Evolutionary conservation across 1,140 invertebrate genomes (phyloP), one percentile per base, ranked within the genome.

Genomic region (Drosophila albomicans): DNA sequence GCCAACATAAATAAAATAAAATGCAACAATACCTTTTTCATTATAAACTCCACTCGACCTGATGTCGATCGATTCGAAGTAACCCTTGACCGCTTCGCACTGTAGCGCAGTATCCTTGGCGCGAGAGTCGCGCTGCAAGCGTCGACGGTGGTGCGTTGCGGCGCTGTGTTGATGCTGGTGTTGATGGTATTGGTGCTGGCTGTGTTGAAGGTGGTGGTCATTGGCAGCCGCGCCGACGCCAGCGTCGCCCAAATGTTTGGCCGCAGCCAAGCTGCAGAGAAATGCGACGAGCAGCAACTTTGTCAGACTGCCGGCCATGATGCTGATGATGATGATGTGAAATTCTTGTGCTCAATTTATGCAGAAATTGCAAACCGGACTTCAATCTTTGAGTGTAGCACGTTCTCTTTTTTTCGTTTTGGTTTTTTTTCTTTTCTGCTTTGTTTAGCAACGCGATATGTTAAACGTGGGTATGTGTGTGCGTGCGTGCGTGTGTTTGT

Each of bases 1-100:
- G n/a, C n/a, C n/a, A n/a, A n/a, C n/a, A n/a, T n/a, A n/a, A n/a
- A n/a, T 25, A 25, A 25, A 25, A 25, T 25, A 3, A 0, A 25
- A 25, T 25, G 20, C 20, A 25, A 25, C 20, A 69, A 49, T 73
- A 91, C 91, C 90, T 91, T 91, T 91, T 72, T 91, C 82, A 76
- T 81, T 81, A 72, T 77, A 80, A 64, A 72, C 58, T 75, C 87
- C 90, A 72, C 69, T 80, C 81, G 85, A 70, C 66, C 84, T 77
- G 65, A 91, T 91, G 79, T 91, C 86, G 79, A 91, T 91, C 63
- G 91, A 86, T 66, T 88, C 81, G 61, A 91, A 91, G 75, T 91
- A 91, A 62, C 72, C 75, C 68, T 81, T 81, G 72, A 91, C 84
- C 45, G 67, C 59, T n/a, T 88, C 82, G 62, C 91, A 91, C 71